A percentile compares a stretch with the other conserved stretches of the same genome.
These are phyloP conservation scores for Phodopus roborovskii DNA, from an alignment of 2,113 vertebrate genomes.

Conservation along the genomic window DNA sequence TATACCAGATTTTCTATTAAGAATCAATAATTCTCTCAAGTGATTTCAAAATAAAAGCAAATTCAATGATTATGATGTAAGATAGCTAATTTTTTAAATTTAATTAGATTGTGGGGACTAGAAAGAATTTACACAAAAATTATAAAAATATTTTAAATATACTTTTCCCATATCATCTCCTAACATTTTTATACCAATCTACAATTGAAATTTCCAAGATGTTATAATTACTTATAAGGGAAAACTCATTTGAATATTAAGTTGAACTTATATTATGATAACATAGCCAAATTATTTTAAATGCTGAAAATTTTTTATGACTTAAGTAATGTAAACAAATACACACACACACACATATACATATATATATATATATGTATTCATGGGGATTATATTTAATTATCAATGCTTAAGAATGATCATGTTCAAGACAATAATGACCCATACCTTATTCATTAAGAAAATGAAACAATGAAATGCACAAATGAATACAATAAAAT, in stretches of 20 bases:
- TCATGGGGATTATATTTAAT: neutral
- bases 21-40: conserved; percentile 10
- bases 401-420: conserved; percentile 13
- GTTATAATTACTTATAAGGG: neutral
- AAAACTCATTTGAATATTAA: conserved; percentile 1
- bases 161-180: neutral
- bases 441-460: conserved; percentile 30
- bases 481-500: neutral
- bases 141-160: conserved; percentile 37
- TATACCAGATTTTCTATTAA: conserved; percentile 13
- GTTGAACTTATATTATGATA: conserved; percentile 25
- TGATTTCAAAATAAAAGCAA: conserved; percentile 13
- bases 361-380: neutral
- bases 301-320: conserved; percentile 28
- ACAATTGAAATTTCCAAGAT: neutral
- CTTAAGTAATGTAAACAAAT: conserved; percentile 15
- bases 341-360: neutral
- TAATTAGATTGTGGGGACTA: conserved; percentile 1
- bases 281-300: conserved; percentile 26
- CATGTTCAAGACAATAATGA: conserved; percentile 44
- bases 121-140: conserved; percentile 46
- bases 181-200: conserved; percentile 31
- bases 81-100: neutral
- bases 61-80: neutral
- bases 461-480: neutral